Conservation (phyloP, 2,113 vertebrate genomes). For the Pollachius pollachius region DNA sequence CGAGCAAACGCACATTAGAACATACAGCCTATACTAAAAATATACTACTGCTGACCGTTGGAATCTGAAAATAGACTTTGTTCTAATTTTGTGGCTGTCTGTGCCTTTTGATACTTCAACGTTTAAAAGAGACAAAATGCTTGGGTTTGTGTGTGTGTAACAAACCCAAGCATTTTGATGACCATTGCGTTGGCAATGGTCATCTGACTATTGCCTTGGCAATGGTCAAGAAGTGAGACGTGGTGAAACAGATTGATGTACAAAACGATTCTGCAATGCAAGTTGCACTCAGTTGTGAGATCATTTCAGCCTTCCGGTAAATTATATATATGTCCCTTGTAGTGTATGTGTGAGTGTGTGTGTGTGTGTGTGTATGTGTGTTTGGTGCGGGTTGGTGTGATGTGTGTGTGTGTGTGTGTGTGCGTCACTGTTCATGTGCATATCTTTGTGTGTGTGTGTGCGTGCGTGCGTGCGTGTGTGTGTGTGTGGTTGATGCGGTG, state of each 20-base stretch:
- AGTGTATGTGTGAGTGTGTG: background rate
- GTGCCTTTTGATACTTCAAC: background rate
- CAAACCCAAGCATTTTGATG: too few relatives aligned
- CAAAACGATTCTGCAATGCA: too few relatives aligned
- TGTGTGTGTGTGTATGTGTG: background rate
- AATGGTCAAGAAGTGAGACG: too few relatives aligned
- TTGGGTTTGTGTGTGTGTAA: slow-evolving; percentile 16
- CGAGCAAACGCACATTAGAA: slow-evolving; percentile 10
- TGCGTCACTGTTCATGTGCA: too few relatives aligned
- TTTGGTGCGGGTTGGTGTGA: background rate
- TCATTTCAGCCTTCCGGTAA: too few relatives aligned
- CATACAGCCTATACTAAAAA: background rate
- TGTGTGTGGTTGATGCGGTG: too few relatives aligned
- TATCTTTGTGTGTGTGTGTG: background rate
- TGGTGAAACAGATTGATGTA: too few relatives aligned
- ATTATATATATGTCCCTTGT: background rate
- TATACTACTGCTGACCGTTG: slow-evolving; percentile 12
- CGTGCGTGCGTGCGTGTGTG: background rate
- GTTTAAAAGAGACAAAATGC: background rate
- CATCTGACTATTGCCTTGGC: background rate
- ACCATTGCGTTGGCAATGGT: background rate
- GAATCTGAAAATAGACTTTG: slow-evolving; percentile 27
- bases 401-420: too few relatives aligned
- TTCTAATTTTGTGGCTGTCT: slow-evolving; percentile 10
- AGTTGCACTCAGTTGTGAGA: too few relatives aligned